phyloP scores from a whole-genome alignment of 2,797 vertebrate genomes.

The Iguana delicatissima region DNA sequence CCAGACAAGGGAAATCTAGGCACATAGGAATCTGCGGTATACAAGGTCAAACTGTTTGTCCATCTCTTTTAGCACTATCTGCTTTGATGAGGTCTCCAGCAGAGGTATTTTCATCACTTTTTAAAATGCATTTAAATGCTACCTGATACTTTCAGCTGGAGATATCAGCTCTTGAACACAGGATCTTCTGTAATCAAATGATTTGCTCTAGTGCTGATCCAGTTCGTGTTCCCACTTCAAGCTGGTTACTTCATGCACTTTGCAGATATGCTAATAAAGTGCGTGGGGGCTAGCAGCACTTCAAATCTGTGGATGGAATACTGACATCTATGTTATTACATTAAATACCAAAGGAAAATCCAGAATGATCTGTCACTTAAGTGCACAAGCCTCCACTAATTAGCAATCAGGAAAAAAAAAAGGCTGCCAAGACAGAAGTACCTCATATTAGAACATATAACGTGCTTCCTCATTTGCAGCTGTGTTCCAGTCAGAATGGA shows the following conservation, averaged over 20 bases:
- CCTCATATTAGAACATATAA: neutral
- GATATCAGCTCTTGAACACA: neutral
- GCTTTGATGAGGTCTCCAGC: neutral
- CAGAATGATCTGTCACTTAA: neutral
- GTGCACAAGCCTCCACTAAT: neutral
- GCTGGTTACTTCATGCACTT: neutral
- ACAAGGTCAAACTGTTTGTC: neutral
- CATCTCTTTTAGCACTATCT: neutral
- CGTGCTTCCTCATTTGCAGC: neutral
- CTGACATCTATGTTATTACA: conserved; percentile 7
- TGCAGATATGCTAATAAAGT: conserved; percentile 17
- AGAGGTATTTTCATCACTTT: neutral
- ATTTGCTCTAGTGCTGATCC: neutral
- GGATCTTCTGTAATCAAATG: neutral
- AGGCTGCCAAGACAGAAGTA: neutral
- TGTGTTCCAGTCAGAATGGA: conserved; percentile 4
- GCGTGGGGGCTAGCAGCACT: neutral
- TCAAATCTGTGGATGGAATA: neutral
- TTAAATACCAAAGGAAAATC: neutral
- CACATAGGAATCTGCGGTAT: neutral
- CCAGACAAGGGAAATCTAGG: neutral
- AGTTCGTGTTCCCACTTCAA: neutral
- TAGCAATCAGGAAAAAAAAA: neutral
- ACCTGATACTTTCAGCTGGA: neutral
- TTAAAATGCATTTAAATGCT: neutral